Conservation (phyloP, 2,888 invertebrate genomes). For the Rosalia funebris region DNA sequence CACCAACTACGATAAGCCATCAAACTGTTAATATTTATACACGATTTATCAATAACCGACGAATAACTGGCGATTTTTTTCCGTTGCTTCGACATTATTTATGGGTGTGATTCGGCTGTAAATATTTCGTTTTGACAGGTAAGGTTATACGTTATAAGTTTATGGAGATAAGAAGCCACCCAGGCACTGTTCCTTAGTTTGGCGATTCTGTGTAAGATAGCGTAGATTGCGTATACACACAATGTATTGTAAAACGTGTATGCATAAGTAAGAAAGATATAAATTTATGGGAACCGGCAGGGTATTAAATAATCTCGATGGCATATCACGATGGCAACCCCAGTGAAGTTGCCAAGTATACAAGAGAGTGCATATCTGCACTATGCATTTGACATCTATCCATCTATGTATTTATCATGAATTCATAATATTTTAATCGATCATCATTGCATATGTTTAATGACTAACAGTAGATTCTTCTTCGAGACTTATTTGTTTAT, state of each 20-base stretch:
- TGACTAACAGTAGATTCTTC: no score
- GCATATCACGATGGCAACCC: neutral
- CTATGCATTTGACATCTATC: no score
- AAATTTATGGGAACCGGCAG: conserved; percentile 8
- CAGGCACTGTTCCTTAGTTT: conserved; percentile 28
- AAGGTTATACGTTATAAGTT: conserved; percentile 22
- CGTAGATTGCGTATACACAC: conserved; percentile 25
- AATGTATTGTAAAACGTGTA: conserved; percentile 26
- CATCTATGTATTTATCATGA: no score
- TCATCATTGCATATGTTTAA: no score
- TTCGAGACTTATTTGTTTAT: no score
- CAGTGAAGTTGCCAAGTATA: no score
- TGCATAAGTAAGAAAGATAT: conserved; percentile 15
- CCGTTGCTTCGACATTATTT: conserved; percentile 20
- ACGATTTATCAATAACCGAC: conserved; percentile 33
- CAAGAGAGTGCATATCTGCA: no score
- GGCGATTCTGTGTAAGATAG: conserved; percentile 30
- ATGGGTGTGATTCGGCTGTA: conserved; percentile 18
- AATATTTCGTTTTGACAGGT: conserved; percentile 25
- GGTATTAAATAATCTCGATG: conserved; percentile 1
- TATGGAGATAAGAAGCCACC: conserved; percentile 28
- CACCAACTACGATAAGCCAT: conserved; percentile 22
- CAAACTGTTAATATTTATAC: conserved; percentile 32
- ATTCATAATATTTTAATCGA: no score
- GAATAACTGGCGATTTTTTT: conserved; percentile 31